Conservation (phyloP, 2,113 vertebrate species). For the Phylloscopus trochilus region DNA sequence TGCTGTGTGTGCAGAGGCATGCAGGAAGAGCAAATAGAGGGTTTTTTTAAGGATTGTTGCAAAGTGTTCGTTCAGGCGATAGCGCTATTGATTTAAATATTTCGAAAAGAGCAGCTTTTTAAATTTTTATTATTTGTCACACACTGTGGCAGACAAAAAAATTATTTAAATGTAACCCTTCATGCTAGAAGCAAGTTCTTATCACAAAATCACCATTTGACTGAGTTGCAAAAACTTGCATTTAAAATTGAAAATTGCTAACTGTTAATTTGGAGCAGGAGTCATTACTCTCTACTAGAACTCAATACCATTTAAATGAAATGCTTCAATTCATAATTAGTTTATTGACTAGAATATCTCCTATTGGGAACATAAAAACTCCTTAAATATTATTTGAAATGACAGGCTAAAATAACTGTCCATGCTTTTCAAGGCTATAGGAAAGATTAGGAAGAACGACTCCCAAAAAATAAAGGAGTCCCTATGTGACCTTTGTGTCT, state of each 20-base stretch:
- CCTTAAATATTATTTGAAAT: slow-evolving; percentile 35
- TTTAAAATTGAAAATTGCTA: slow-evolving; percentile 40
- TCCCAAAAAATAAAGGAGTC: not conserved
- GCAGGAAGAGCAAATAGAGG: accelerated
- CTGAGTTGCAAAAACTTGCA: not conserved
- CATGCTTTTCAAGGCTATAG: slow-evolving; percentile 23
- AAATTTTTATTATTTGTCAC: not conserved
- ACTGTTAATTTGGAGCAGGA: slow-evolving; percentile 22
- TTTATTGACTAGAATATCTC: slow-evolving; percentile 26
- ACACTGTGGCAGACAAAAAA: not conserved
- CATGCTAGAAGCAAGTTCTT: not conserved
- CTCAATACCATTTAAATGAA: slow-evolving; percentile 53
- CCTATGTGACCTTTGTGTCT: not conserved
- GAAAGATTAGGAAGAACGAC: not conserved
- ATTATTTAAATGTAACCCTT: not conserved
- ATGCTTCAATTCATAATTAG: slow-evolving; percentile 49
- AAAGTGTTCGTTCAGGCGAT: not conserved
- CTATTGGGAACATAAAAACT: slow-evolving; percentile 30
- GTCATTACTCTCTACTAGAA: not conserved
- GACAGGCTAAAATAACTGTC: not conserved
- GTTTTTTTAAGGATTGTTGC: not conserved
- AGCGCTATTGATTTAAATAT: not conserved
- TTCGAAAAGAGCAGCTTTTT: not conserved
- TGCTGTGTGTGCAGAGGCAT: not conserved
- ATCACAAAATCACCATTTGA: slow-evolving; percentile 15